Evolutionary conservation across 2,888 invertebrate species (phyloP).

Genomic region (Ashinkailepas kermadecensis): DNA sequence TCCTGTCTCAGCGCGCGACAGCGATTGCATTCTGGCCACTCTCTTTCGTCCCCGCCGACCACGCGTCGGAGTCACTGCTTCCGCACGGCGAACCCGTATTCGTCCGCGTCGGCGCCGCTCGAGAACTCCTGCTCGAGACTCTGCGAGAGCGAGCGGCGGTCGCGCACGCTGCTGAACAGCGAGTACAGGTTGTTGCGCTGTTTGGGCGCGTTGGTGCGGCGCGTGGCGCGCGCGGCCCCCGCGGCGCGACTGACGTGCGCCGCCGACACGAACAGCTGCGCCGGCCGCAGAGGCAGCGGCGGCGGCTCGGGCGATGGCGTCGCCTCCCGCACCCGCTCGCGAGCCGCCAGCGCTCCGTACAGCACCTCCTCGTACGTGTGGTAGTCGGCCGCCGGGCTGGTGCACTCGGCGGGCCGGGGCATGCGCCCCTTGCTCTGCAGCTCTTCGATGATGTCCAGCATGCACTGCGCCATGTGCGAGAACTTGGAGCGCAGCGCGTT

Average conservation of each 20-base stretch:
- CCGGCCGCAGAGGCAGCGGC: conserved; percentile 28
- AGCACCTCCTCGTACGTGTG: conserved; percentile 41
- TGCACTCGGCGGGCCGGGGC: neutral
- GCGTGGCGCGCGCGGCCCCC: conserved; percentile 27
- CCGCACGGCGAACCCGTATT: conserved; percentile 36
- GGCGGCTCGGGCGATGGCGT: conserved; percentile 26
- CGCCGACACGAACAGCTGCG: neutral
- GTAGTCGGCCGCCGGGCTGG: conserved; percentile 35
- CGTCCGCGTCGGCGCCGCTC: conserved; percentile 32
- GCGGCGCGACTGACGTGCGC: conserved; percentile 25
- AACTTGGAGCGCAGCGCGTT: conserved; percentile 34
- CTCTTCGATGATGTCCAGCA: conserved; percentile 40
- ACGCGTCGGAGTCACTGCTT: neutral
- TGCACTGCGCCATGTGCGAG: conserved; percentile 39
- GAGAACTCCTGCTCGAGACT: conserved; percentile 37
- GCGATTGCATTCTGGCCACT: no score
- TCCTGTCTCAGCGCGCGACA: no score
- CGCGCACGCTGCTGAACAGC: conserved; percentile 36
- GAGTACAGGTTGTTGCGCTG: conserved; percentile 38
- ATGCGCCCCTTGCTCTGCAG: conserved; percentile 36
- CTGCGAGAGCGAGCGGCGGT: conserved; percentile 36
- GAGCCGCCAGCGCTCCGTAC: conserved; percentile 33
- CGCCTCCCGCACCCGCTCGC: neutral
- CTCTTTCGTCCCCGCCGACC: neutral
- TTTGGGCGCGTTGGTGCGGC: conserved; percentile 32